Percentiles rank a stretch among this genome's conserved stretches.
Evolutionary conservation across 2,797 vertebrate species (phyloP).

Genomic region (Loriculus beryllinus): DNA sequence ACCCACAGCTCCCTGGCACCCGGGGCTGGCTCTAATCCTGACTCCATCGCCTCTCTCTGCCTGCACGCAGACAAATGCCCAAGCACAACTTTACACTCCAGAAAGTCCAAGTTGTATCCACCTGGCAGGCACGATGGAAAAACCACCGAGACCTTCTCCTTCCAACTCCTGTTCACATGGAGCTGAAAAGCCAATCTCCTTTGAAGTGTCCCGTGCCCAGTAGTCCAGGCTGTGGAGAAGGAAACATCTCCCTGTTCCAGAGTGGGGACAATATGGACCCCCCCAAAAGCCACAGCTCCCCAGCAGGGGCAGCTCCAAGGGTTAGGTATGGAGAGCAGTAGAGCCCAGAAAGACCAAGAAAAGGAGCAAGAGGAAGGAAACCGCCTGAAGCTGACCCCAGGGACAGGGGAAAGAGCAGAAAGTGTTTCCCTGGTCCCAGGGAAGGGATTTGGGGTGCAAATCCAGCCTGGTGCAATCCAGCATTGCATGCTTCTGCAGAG

Average conservation of each 20-base stretch:
- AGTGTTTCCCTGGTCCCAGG: not conserved
- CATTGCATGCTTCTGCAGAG: not conserved
- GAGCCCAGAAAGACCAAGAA: not conserved
- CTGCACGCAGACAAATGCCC: constrained; percentile 42
- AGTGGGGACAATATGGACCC: not conserved
- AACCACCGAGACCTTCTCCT: constrained; percentile 52
- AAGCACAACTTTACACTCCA: constrained; percentile 45
- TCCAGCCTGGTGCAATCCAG: not conserved
- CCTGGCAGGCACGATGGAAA: constrained; percentile 61
- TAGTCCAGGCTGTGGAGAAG: not conserved
- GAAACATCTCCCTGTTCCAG: not conserved
- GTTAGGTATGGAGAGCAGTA: not conserved
- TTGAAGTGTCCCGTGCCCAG: constrained; percentile 33
- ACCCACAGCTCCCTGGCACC: constrained; percentile 9
- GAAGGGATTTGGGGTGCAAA: not conserved
- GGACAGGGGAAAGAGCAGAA: not conserved
- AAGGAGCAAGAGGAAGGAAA: not conserved
- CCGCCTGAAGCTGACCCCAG: not conserved
- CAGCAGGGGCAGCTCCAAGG: not conserved
- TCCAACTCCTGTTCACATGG: constrained; percentile 45
- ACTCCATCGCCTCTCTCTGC: not conserved
- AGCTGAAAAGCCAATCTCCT: constrained; percentile 25
- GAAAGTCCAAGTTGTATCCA: constrained; percentile 54
- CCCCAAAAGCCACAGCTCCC: not conserved
- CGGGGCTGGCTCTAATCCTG: not conserved